A percentile compares a stretch with the other conserved stretches of the same genome.
Conservation (phyloP, 30 jellyfish, hydroid and myxozoan species). For the Mastigias papua region DNA sequence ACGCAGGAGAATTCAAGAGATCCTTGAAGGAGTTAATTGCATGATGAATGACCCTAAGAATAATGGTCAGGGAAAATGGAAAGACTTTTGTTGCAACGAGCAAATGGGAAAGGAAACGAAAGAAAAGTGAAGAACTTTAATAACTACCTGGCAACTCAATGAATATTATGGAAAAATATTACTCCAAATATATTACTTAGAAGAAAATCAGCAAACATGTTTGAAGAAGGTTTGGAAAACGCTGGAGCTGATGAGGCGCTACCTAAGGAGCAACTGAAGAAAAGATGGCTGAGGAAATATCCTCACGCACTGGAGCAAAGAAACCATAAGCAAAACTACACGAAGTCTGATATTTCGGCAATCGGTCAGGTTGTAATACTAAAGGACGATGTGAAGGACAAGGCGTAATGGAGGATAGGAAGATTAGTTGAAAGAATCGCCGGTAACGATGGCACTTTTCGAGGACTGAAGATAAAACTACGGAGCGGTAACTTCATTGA, state of each 20-base stretch:
- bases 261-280: constrained; percentile 50
- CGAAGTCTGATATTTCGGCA: not conserved
- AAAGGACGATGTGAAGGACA: constrained; percentile 43
- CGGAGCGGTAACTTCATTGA: constrained; percentile 57
- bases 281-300: constrained; percentile 43
- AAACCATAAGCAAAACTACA: constrained; percentile 14
- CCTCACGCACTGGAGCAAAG: constrained; percentile 29
- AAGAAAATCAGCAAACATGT: constrained; percentile 59
- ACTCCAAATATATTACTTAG: constrained; percentile 46
- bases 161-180: constrained; percentile 44
- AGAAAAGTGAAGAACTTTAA: constrained; percentile 39
- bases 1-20: constrained; percentile 53
- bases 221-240: constrained; percentile 32
- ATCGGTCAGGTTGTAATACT: constrained; percentile 35
- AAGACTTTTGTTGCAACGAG: constrained; percentile 43
- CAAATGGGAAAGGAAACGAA: constrained; percentile 25
- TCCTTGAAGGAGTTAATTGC: constrained; percentile 40
- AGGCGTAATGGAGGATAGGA: constrained; percentile 56
- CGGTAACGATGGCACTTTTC: constrained; percentile 57
- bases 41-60: constrained; percentile 40
- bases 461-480: constrained; percentile 53
- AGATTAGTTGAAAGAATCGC: constrained; percentile 32
- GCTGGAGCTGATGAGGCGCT: constrained; percentile 18
- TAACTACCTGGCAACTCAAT: constrained; percentile 41
- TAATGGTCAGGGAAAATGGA: constrained; percentile 56